Base-by-base conservation (phyloP, 2,888 invertebrate species). In the Drosophila percnosoma region DNA sequence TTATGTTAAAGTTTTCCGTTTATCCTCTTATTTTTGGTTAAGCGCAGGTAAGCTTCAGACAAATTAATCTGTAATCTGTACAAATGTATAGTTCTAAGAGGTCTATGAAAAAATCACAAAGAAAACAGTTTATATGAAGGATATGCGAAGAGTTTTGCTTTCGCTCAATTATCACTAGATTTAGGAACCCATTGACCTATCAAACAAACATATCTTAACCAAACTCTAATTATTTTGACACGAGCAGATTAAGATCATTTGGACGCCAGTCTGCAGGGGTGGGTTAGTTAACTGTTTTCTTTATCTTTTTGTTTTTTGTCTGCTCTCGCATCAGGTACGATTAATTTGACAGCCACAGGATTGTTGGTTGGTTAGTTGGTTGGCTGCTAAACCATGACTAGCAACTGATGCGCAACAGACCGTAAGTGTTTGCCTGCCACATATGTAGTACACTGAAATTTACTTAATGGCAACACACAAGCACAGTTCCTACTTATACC, bases 301-400 rank as follows among this genome's bases (percentile, higher is more conserved):
- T 11, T 11, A 33, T 33, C 24, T 13, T 54, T 53, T 11, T 2
- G 5, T 29, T 67, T 18, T 31, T 53, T 31, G 13, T 33, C 53
- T 15, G 34, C 24, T 38, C 34, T 53, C 21, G 29, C 49, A 59
- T 54, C 59, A 77, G 68, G 62, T 74, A 61, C 71, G 73, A 81
- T 81, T 77, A 81, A 81, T 80, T 67, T 55, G 49, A 63, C 48
- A 57, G 68, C 66, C 69, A 81, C 81, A 69, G 78, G 81, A 67
- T 68, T 77, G 68, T 65, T 65, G 62, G 45, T 45, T 59, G 74
- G 60, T 68, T 74, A 63, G 60, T 61, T 75, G 77, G 63, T 73
- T 79, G 74, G 79, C 70, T 74, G 81, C 81, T 74, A 74, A 83
- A 74, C 81, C 81, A 80, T 81, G 81, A 76, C 83, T 80, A 71